Conservation (phyloP, 2,797 vertebrate species). For the Myotis vivesi region DNA sequence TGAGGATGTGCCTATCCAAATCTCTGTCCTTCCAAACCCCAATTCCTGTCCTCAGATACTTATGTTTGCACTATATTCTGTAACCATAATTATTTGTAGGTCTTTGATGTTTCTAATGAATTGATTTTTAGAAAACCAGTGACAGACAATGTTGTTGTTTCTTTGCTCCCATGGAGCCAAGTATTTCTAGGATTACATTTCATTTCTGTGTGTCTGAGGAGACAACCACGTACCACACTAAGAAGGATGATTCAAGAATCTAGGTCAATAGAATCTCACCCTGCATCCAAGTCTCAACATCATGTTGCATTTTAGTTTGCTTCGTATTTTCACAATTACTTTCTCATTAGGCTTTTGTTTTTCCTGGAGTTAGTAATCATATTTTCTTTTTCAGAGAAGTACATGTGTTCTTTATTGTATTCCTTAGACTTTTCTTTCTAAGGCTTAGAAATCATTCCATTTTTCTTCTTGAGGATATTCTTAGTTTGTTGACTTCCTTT, state of each 20-base stretch:
- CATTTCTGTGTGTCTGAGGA: not conserved
- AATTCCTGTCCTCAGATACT: not conserved
- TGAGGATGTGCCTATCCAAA: not conserved
- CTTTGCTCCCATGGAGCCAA: not conserved
- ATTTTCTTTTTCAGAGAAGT: constrained; percentile 39
- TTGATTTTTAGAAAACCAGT: constrained; percentile 18
- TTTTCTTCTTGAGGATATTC: not conserved
- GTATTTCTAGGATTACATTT: not conserved
- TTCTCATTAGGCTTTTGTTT: constrained; percentile 13
- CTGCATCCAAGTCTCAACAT: not conserved
- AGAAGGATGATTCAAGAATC: not conserved
- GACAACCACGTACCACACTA: not conserved
- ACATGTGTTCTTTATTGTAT: not conserved
- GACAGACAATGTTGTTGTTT: not conserved
- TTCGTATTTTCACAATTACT: not conserved
- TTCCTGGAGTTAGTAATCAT: not conserved
- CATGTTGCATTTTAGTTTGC: not conserved
- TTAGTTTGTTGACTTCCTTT: constrained; percentile 16
- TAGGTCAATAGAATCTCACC: not conserved
- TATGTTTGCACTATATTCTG: not conserved
- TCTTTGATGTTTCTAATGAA: not conserved
- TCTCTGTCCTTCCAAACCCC: not conserved
- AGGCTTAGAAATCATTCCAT: constrained; percentile 1
- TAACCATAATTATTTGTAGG: not conserved
- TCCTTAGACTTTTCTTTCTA: not conserved